Base-by-base conservation (phyloP, 2,113 vertebrate genomes). In the Athene cunicularia region DNA sequence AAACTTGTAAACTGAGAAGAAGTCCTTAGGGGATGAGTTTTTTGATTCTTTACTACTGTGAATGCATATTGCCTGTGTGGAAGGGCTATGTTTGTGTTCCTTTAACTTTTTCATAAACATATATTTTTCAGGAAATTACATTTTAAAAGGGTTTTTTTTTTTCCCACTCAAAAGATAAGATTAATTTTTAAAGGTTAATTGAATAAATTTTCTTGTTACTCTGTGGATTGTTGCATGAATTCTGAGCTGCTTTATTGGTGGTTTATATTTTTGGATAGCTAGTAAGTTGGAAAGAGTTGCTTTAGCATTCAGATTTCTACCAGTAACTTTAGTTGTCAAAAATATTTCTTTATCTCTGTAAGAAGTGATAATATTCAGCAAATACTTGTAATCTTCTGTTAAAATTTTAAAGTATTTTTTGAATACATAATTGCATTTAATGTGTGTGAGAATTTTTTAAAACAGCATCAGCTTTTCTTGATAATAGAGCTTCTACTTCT, bases 11-110 rank as follows among this genome's bases (percentile, higher is more conserved):
- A 35, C 33, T 52, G 32, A 43, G 27, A 14, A 60, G 27, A 14
- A 28, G 12, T 28, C 26, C 17, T 22, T 0, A 2, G 30, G 23
- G 28, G 35, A 43, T 53, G 0, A 60, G 7, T 32, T 56, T 7
- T 26, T 83, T 50, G 71, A 12, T 50, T 85, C 37, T 62, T 75
- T 77, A 27, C 50, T 77, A 5, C n/a, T 60, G 2, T 63, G 64
- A 70, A 70, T 79, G 23, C 5, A 6, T 52, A 13, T 39, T 81
- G 13, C 39, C 59, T 12, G 1, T 21, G 17, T 30, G 35, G 28
- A 76, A 76, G 45, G 14, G 23, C 19, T 50, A 2, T 3, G 1
- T 82, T 82, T 76, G 15, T 81, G 8, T 56, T 84, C 10, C 55
- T 86, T 71, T 71, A 43, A 71, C 27, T 72, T 96, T 41, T 59